These are phyloP conservation scores for Diplodus puntazzo DNA, from an alignment of 2,797 vertebrate species.

Conservation along the genomic window DNA sequence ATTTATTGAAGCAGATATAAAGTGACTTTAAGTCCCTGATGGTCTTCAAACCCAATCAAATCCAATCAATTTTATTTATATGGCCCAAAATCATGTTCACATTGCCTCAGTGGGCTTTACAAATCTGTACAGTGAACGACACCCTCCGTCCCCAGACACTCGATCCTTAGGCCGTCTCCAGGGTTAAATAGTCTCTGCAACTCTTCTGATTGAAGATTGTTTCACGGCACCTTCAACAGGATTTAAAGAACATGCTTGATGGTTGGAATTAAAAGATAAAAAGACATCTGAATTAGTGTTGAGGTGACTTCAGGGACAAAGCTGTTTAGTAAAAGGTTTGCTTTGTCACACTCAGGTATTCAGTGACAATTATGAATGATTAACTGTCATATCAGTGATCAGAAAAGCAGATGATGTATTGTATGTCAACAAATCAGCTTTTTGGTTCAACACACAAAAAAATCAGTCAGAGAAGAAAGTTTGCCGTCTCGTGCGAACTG, in stretches of 20 bases:
- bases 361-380: background rate
- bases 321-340: background rate
- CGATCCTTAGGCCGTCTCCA: too few species aligned
- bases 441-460: background rate
- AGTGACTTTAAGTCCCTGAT: background rate
- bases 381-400: background rate
- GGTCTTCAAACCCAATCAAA: background rate
- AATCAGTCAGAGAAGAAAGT: background rate
- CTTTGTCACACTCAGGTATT: background rate
- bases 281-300: background rate
- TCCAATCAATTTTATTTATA: too few species aligned
- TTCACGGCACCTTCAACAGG: background rate
- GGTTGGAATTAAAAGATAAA: background rate
- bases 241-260: background rate
- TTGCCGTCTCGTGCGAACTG: background rate
- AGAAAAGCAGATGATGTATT: background rate
- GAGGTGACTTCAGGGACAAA: constrained; percentile 5
- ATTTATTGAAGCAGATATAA: constrained; percentile 13
- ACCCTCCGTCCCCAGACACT: too few species aligned
- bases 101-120: too few species aligned
- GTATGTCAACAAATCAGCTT: background rate
- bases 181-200: too few species aligned
- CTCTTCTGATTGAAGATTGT: background rate
- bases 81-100: too few species aligned
- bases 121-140: too few species aligned